Percentiles rank a stretch among this genome's conserved stretches.
Evolutionary conservation across 2,888 invertebrate species (phyloP).

Genomic region (Latrodectus elegans): DNA sequence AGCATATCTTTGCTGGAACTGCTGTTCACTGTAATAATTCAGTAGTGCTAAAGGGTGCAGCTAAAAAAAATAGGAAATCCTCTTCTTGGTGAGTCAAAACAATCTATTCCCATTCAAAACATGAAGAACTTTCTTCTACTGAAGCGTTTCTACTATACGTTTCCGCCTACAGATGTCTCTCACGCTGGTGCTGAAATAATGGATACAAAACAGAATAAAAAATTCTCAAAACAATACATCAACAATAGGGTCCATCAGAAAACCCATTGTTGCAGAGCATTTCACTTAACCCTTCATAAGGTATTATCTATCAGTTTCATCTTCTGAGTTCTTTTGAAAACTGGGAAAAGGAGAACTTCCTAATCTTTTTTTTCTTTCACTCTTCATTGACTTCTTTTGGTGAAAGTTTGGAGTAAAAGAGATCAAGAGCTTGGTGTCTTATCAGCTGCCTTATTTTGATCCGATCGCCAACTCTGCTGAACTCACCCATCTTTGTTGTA

Average conservation of each 20-base stretch:
- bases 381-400: not conserved
- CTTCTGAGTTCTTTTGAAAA: conserved; percentile 37
- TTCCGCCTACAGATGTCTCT: not conserved
- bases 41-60: too few species aligned
- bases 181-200: conserved; percentile 2
- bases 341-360: conserved; percentile 42
- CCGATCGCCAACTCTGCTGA: not conserved
- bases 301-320: conserved; percentile 32
- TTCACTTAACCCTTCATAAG: not conserved
- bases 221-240: not conserved
- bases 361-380: conserved; percentile 23
- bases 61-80: too few species aligned
- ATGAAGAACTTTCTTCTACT: not conserved
- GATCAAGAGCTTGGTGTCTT: not conserved
- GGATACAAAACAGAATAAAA: not conserved
- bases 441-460: not conserved
- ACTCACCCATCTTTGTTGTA: not conserved
- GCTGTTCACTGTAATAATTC: too few species aligned
- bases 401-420: not conserved
- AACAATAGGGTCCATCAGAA: not conserved
- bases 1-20: too few species aligned
- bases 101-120: too few species aligned
- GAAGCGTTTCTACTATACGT: not conserved
- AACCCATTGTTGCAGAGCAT: not conserved
- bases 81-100: too few species aligned